Base-by-base conservation (phyloP, 2,888 invertebrate species). In the Drosophila histrio region DNA sequence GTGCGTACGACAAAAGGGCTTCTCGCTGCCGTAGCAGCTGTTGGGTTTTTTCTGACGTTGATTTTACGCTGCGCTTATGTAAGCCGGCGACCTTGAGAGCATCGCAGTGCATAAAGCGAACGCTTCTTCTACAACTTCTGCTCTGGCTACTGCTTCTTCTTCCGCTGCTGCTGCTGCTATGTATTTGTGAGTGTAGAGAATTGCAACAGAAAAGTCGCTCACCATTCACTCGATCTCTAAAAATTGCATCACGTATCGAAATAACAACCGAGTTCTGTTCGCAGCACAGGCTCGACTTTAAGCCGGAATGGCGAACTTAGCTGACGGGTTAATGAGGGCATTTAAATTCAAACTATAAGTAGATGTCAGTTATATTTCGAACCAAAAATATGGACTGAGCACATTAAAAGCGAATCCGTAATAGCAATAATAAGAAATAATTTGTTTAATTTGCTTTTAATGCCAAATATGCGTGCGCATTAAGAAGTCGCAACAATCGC, bases 31-130 rank as follows among this genome's bases (percentile, higher is more conserved):
- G 46, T 36, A 44, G 49, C 44, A 44, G 72, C 63, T 73, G 58
- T 69, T 72, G 72, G 87, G 74, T 66, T 87, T 81, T 77, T 28
- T 30, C 34, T 62, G 39, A 43, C 56, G 46, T 39, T 63, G 84
- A 80, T 81, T 83, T 65, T 67, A 24, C 43, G 46, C 34, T 47
- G 36, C 30, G 39, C 54, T 81, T 87, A 84, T 78, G 85, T 78
- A 81, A 81, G 68, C 56, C 52, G 46, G 21, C 84, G 81, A 82
- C 86, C 82, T 82, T 87, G 78, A 73, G 44, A 52, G 52, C 52
- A 30, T 53, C 50, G 61, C 34, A 19, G 32, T 60, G 74, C 67
- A 77, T 59, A 68, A 63, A 75, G 66, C 43, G 19, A 28, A 21
- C 26, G 46, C 52, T 47, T 43, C 54, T 54, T 54, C 41, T 50